These are phyloP conservation scores for Colletes collaris DNA, from an alignment of 2,888 invertebrate species.

Conservation along the genomic window DNA sequence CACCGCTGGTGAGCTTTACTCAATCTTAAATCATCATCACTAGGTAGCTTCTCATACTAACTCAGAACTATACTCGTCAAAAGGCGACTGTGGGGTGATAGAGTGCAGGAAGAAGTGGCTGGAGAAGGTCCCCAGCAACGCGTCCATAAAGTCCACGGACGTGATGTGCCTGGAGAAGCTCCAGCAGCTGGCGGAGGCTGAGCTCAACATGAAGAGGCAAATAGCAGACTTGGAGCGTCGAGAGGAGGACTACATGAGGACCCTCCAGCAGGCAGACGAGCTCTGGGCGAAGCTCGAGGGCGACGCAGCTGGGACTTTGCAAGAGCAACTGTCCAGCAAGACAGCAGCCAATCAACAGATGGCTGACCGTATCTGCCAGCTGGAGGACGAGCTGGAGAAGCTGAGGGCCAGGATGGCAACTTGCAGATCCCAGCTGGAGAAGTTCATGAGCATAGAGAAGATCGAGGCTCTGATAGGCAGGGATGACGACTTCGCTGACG, in stretches of 20 bases:
- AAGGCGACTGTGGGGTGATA: conserved; percentile 65
- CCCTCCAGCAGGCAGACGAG: conserved; percentile 89
- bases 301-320: conserved; percentile 71
- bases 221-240: conserved; percentile 87
- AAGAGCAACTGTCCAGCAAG: conserved; percentile 84
- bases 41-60: not conserved
- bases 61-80: not conserved
- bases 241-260: conserved; percentile 88
- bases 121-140: conserved; percentile 59
- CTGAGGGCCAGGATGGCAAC: conserved; percentile 84
- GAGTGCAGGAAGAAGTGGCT: conserved; percentile 62
- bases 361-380: conserved; percentile 83
- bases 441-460: conserved; percentile 84
- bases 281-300: conserved; percentile 88
- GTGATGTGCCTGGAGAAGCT: conserved; percentile 83
- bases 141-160: conserved; percentile 78
- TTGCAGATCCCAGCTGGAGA: conserved; percentile 83
- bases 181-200: conserved; percentile 84
- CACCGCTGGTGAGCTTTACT: conserved; percentile 56
- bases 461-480: conserved; percentile 74
- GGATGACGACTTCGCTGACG: conserved; percentile 62
- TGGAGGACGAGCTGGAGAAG: conserved; percentile 85
- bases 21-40: not conserved
- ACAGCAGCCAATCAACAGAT: conserved; percentile 85
- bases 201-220: conserved; percentile 86